Percentiles rank a stretch among this genome's conserved stretches.
phyloP scores from a whole-genome alignment of 1,140 invertebrate genomes.

The Caerostris darwini region DNA sequence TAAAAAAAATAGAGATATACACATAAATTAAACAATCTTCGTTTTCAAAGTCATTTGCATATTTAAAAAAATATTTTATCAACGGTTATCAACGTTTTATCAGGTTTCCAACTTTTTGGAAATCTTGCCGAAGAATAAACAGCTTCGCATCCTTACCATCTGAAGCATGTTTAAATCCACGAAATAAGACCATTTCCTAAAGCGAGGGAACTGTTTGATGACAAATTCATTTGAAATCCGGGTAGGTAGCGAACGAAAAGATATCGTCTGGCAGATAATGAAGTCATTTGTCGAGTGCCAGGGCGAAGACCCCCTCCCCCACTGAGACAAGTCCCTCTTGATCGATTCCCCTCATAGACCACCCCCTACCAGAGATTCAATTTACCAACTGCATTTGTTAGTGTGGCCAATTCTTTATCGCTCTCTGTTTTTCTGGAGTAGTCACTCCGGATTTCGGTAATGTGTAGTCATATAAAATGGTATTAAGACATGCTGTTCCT shows the following conservation, averaged over 20 bases:
- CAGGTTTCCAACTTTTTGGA: too few relatives aligned
- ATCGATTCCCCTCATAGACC: constrained; percentile 50
- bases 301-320: neutral
- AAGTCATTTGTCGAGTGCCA: constrained; percentile 69
- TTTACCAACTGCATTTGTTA: constrained; percentile 51
- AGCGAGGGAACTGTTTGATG: neutral
- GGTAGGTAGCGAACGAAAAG: neutral
- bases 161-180: neutral
- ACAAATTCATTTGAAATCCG: constrained; percentile 16
- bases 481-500: neutral
- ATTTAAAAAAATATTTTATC: too few relatives aligned
- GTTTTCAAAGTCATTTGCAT: too few relatives aligned
- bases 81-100: too few relatives aligned
- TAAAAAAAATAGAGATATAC: too few relatives aligned
- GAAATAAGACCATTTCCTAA: neutral
- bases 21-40: too few relatives aligned
- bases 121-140: too few relatives aligned
- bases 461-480: neutral
- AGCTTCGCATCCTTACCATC: neutral
- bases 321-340: neutral
- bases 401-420: neutral
- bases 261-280: constrained; percentile 43
- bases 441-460: neutral
- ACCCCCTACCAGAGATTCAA: constrained; percentile 63
- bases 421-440: neutral